Conservation (phyloP, 2,113 vertebrate genomes). For the Machaerirhynchus nigripectus region DNA sequence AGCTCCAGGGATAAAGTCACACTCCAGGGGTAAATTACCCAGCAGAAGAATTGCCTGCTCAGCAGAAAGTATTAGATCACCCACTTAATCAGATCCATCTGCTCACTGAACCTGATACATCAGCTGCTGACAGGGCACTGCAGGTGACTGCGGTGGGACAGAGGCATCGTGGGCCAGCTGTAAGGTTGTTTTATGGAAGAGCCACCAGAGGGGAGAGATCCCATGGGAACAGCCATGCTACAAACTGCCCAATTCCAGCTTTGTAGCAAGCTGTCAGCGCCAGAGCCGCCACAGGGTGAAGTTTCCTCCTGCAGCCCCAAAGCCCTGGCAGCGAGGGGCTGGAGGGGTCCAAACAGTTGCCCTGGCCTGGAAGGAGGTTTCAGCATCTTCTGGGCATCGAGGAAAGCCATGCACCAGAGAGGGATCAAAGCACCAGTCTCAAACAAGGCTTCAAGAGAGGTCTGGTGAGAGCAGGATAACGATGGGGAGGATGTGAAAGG, state of each 20-base stretch:
- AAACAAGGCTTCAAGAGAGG: not conserved
- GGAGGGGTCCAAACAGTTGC: not conserved
- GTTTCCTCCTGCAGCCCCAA: not conserved
- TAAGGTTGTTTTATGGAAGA: not conserved
- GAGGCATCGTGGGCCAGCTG: not conserved
- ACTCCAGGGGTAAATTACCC: not conserved
- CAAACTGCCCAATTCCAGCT: not conserved
- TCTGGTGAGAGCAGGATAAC: not conserved
- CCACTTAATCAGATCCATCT: not conserved
- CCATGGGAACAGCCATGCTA: not conserved
- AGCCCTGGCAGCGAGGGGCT: not conserved
- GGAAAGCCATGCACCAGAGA: not conserved
- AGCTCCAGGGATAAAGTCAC: not conserved
- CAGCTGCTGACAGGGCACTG: not conserved
- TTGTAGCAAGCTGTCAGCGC: fast-evolving
- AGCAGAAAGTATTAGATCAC: not conserved
- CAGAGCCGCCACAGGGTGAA: not conserved
- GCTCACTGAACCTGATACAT: not conserved
- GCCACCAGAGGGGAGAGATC: not conserved
- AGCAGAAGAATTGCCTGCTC: not conserved
- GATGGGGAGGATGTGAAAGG: not conserved
- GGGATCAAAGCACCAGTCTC: not conserved
- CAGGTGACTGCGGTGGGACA: not conserved
- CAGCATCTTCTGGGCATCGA: not conserved
- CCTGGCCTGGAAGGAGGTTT: not conserved